These are phyloP conservation scores for Diploptera punctata DNA, from an alignment of 2,888 invertebrate genomes.

Conservation along the genomic window DNA sequence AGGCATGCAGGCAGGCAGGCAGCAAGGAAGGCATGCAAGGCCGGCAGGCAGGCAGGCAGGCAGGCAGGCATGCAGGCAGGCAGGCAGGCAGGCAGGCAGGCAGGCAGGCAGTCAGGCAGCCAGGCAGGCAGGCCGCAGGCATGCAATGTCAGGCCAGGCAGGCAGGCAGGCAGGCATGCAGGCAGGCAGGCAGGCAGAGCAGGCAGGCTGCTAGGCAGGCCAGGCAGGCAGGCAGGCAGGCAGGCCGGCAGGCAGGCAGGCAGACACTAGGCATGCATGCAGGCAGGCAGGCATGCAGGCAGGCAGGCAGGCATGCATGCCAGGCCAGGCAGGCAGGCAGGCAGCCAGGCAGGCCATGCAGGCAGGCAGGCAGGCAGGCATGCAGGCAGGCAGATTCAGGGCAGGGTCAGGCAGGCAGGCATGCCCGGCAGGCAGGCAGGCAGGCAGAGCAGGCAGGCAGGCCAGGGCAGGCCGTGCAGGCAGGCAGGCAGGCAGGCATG, in stretches of 20 bases:
- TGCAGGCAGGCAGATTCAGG: not conserved
- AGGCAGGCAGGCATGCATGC: no score
- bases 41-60: not conserved
- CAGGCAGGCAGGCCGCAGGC: not conserved
- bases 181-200: not conserved
- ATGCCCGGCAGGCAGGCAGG: no score
- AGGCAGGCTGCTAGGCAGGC: not conserved
- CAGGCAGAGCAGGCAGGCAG: no score
- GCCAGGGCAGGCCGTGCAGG: no score
- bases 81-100: not conserved
- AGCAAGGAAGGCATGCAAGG: no score
- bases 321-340: not conserved
- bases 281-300: no score
- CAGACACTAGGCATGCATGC: not conserved
- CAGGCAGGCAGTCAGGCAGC: not conserved
- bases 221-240: not conserved
- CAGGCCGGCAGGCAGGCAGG: not conserved
- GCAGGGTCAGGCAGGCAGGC: not conserved
- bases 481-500: not conserved
- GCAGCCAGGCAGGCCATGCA: not conserved
- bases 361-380: not conserved
- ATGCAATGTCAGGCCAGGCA: no score
- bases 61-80: not conserved
- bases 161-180: not conserved
- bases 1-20: no score